phyloP scores from a whole-genome alignment of 2,797 vertebrate genomes.

The Coendou prehensilis region DNA sequence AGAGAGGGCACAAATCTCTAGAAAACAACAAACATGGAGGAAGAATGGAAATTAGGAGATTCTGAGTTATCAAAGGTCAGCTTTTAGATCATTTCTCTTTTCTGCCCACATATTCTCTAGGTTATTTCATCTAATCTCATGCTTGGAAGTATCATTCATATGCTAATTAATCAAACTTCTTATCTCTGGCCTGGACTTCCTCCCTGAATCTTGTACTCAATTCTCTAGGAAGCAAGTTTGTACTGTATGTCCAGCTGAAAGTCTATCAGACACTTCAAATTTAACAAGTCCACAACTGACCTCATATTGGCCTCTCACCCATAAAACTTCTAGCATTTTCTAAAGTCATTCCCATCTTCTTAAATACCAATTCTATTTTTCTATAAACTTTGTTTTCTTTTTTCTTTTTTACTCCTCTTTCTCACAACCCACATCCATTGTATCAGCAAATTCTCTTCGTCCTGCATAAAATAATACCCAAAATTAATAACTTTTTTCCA shows the following conservation, averaged over 20 bases:
- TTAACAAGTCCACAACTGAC: not conserved
- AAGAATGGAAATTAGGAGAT: slow-evolving; percentile 38
- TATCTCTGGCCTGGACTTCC: not conserved
- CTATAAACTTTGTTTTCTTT: not conserved
- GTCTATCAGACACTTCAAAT: not conserved
- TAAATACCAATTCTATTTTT: not conserved
- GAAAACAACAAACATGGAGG: not conserved
- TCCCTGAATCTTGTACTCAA: not conserved
- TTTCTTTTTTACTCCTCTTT: not conserved
- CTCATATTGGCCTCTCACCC: not conserved
- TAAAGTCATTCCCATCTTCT: not conserved
- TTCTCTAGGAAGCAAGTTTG: not conserved
- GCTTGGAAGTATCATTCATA: slow-evolving; percentile 7
- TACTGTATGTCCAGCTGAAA: not conserved
- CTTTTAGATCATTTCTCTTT: not conserved
- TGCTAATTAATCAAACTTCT: not conserved
- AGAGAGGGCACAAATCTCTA: not conserved
- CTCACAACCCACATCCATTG: not conserved
- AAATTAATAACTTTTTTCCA: not conserved
- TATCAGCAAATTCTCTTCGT: not conserved
- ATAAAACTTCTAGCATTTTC: not conserved
- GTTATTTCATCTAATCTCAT: not conserved
- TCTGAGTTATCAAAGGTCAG: not conserved
- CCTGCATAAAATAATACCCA: not conserved
- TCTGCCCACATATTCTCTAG: not conserved